These are phyloP conservation scores for Caenorhabditis wallacei DNA, from an alignment of 2,888 invertebrate genomes.

Conservation along the genomic window DNA sequence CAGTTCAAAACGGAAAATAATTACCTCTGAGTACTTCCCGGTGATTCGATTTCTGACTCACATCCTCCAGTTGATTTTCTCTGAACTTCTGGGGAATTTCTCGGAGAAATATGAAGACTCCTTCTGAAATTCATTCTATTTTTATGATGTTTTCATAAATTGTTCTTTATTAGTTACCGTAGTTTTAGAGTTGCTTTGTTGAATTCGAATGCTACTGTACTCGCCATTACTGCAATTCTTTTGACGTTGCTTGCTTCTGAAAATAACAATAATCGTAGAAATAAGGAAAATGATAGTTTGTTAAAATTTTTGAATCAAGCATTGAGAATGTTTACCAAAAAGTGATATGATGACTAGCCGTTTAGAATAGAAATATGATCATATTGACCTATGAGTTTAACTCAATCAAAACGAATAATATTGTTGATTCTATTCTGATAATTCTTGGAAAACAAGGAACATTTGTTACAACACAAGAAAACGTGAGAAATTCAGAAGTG, in stretches of 20 bases:
- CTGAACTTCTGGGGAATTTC: constrained; percentile 45
- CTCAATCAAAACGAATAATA: background rate
- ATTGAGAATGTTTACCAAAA: constrained; percentile 3
- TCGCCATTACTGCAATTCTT: constrained; percentile 60
- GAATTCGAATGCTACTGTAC: constrained; percentile 64
- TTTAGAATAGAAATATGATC: background rate
- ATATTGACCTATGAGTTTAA: constrained; percentile 3
- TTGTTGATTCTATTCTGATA: too few relatives aligned
- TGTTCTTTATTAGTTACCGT: constrained; percentile 19
- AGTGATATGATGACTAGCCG: background rate
- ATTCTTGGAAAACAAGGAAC: too few relatives aligned
- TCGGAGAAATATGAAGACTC: constrained; percentile 57
- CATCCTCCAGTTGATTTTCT: constrained; percentile 31
- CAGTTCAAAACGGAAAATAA: background rate
- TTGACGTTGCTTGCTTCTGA: constrained; percentile 54
- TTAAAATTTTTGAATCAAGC: background rate
- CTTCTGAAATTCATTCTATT: constrained; percentile 23
- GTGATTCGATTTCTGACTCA: constrained; percentile 31
- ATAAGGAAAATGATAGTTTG: background rate
- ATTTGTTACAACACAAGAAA: background rate
- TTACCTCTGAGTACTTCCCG: constrained; percentile 54
- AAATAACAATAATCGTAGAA: background rate
- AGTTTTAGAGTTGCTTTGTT: constrained; percentile 65
- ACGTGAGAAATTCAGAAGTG: constrained; percentile 12
- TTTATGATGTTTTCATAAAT: background rate